Conservation (phyloP, 2,113 vertebrate species). For the Melospiza melodia region DNA sequence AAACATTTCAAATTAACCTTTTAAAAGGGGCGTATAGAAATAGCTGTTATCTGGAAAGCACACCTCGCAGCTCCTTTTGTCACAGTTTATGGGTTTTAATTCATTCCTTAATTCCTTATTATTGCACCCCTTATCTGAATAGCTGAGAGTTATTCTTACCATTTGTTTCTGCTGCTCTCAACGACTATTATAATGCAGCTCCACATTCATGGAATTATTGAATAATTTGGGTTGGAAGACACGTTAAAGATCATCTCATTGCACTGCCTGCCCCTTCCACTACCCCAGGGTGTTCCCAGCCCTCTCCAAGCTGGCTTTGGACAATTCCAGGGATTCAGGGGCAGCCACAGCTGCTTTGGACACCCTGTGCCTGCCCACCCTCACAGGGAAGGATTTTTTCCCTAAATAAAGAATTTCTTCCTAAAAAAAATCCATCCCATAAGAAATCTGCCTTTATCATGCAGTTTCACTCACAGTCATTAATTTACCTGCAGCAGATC, state of each 20-base stretch:
- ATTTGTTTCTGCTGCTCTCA: neutral
- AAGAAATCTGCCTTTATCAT: neutral
- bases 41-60: neutral
- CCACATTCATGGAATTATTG: neutral
- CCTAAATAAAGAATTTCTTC: neutral
- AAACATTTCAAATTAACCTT: neutral
- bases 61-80: neutral
- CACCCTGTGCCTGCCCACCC: fast-evolving
- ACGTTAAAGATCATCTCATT: neutral
- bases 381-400: no score
- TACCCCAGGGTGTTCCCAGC: fast-evolving
- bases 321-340: neutral
- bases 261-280: neutral
- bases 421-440: neutral
- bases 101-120: neutral
- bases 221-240: neutral
- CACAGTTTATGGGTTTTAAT: neutral
- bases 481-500: neutral
- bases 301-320: fast-evolving
- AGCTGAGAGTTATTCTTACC: neutral
- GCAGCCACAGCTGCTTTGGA: neutral
- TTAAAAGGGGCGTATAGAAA: neutral
- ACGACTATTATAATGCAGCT: neutral
- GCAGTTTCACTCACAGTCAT: neutral
- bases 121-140: neutral